A percentile compares a stretch with the other conserved stretches of the same genome.
phyloP scores from a whole-genome alignment of 2,888 invertebrate genomes.

The Lissonota sp. region DNA sequence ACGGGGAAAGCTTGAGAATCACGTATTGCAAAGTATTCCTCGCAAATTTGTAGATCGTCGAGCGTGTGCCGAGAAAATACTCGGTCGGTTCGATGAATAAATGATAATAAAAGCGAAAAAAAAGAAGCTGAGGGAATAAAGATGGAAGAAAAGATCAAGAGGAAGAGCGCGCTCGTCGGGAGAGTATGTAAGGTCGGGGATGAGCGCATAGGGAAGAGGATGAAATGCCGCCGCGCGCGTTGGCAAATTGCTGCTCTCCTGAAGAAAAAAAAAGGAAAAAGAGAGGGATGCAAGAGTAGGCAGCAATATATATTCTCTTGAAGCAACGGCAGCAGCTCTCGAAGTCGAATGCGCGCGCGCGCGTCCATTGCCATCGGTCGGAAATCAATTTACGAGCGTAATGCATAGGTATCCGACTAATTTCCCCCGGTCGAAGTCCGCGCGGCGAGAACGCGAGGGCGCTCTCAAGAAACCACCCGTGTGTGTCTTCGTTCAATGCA shows the following conservation, averaged over 20 bases:
- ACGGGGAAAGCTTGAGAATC: too few relatives aligned
- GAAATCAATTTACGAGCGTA: slow-evolving; percentile 77
- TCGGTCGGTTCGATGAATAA: slow-evolving; percentile 45
- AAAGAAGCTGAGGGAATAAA: not conserved
- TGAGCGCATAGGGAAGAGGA: slow-evolving; percentile 35
- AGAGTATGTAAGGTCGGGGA: slow-evolving; percentile 6
- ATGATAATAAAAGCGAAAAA: slow-evolving; percentile 17
- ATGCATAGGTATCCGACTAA: slow-evolving; percentile 75
- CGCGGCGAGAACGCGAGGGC: slow-evolving; percentile 66
- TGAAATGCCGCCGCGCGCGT: slow-evolving; percentile 64
- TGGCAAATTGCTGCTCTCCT: slow-evolving; percentile 62
- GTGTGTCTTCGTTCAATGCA: slow-evolving; percentile 42
- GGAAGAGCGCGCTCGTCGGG: slow-evolving; percentile 37
- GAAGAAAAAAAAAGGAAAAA: slow-evolving; percentile 14
- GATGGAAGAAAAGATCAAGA: slow-evolving; percentile 58
- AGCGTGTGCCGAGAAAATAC: slow-evolving; percentile 46
- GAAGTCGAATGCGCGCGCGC: slow-evolving; percentile 35
- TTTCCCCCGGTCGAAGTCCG: slow-evolving; percentile 72
- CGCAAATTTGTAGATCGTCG: slow-evolving; percentile 59
- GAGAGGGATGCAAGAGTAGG: slow-evolving; percentile 56
- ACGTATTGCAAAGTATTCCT: slow-evolving; percentile 49
- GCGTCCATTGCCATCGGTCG: slow-evolving; percentile 68
- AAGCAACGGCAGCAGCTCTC: slow-evolving; percentile 36
- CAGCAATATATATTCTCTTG: slow-evolving; percentile 41
- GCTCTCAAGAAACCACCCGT: slow-evolving; percentile 36